Conservation (phyloP, 2,888 invertebrate genomes). For the Eledone cirrhosa region DNA sequence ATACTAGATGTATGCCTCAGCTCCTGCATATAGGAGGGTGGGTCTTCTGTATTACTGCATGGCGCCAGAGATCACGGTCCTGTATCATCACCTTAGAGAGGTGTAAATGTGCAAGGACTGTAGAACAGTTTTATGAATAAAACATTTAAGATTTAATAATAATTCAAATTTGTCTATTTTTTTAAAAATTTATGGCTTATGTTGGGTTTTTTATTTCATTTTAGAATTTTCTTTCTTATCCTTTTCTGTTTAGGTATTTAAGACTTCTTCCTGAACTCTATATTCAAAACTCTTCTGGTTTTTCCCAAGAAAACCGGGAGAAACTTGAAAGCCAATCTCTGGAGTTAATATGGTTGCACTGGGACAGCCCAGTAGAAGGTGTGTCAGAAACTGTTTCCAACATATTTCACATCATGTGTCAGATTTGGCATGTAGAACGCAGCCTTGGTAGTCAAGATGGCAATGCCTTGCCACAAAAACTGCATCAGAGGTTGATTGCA, state of each 20-base stretch:
- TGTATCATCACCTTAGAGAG: too few species aligned
- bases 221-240: too few species aligned
- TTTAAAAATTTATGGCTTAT: too few species aligned
- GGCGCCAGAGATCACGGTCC: too few species aligned
- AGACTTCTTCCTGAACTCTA: slow-evolving; percentile 22
- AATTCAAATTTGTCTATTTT: too few species aligned
- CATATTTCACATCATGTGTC: slow-evolving; percentile 47
- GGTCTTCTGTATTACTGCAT: too few species aligned
- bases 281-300: slow-evolving; percentile 28
- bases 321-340: slow-evolving; percentile 39
- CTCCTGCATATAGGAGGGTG: too few species aligned
- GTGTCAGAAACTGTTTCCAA: slow-evolving; percentile 51
- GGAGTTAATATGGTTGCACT: slow-evolving; percentile 51
- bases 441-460: slow-evolving; percentile 31
- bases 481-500: slow-evolving; percentile 36
- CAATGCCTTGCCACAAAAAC: slow-evolving; percentile 34
- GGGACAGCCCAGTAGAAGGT: slow-evolving; percentile 63
- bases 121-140: too few species aligned
- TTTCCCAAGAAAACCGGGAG: slow-evolving; percentile 22
- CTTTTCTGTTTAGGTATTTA: not conserved
- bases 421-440: slow-evolving; percentile 39
- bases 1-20: too few species aligned
- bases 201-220: too few species aligned
- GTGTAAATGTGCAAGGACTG: too few species aligned
- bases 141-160: too few species aligned